Base-by-base conservation (phyloP, 2,113 vertebrate genomes). In the Lonchura striata region DNA sequence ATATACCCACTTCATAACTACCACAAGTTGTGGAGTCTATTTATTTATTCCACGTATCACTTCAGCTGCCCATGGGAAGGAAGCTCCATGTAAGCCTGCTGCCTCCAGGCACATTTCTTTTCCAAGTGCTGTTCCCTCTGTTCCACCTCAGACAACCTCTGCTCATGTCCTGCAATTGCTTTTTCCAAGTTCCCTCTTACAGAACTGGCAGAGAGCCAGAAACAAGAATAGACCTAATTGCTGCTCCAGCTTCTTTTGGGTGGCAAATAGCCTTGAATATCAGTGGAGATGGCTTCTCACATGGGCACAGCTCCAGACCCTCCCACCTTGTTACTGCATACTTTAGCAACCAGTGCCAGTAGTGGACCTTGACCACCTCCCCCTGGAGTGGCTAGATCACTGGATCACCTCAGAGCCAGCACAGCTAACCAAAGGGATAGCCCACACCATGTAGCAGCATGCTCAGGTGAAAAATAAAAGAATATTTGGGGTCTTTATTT, bases 391-490 rank as follows among this genome's bases (percentile, higher is more conserved):
- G 41, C 64, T 52, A 42, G 10, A 28, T 64, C 28, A 2, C 56
- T 52, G 47, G 10, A 28, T 64, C 28, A 2, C 56, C 52, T 61
- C 46, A 56, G 41, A 60, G 17, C 4, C 47, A 84, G 30, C 1
- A 18, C 8, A 77, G 78, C 35, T 31, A 33, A 12, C 16, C 75
- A 46, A 17, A 82, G 28, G 4, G 1, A 54, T 1, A 59, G 42
- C 18, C 64, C 39, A 50, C 2, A 1, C 13, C 15, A 13, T 0
- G 1, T 0, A 39, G 22, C 47, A 52, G 37, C 6, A 8, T 5
- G 17, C 11, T 78, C 42, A 49, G 59, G 18, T 28, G 41, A 33
- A 22, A 61, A 49, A n/a, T n/a, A n/a, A n/a, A 63, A 52, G 4
- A 41, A 54, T 31, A 3, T 31, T 39, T 25, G 59, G 18, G 14